These are phyloP conservation scores for Lasioglossum malachurum DNA, from an alignment of 2,888 invertebrate genomes.

Conservation along the genomic window DNA sequence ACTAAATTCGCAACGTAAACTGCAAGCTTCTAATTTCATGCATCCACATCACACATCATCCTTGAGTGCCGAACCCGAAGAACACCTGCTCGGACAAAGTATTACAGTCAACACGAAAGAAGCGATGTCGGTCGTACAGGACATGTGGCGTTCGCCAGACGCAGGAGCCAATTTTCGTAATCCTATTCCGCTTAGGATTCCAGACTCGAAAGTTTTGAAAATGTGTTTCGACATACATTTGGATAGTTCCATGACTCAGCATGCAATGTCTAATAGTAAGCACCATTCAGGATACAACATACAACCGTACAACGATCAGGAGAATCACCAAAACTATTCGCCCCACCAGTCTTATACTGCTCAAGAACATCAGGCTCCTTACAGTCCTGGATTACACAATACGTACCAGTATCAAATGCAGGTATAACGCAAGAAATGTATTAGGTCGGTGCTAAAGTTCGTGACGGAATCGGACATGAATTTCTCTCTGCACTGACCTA, in stretches of 20 bases:
- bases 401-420: conserved; percentile 81
- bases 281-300: conserved; percentile 77
- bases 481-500: not conserved
- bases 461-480: not conserved
- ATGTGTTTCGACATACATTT: conserved; percentile 82
- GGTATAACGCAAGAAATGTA: conserved; percentile 59
- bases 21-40: conserved; percentile 78
- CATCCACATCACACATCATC: conserved; percentile 76
- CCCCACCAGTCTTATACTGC: conserved; percentile 72
- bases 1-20: conserved; percentile 78
- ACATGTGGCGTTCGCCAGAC: conserved; percentile 86
- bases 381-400: conserved; percentile 76
- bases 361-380: conserved; percentile 78
- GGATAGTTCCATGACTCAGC: conserved; percentile 84
- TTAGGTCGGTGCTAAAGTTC: not conserved
- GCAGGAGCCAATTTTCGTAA: conserved; percentile 64
- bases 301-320: conserved; percentile 81
- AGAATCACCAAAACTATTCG: conserved; percentile 80
- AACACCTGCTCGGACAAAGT: conserved; percentile 87
- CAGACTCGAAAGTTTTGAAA: conserved; percentile 74
- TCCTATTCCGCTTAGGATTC: conserved; percentile 74
- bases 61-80: conserved; percentile 68
- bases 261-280: conserved; percentile 78
- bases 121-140: conserved; percentile 88
- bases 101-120: conserved; percentile 90